Percentiles rank a stretch among this genome's conserved stretches.
Evolutionary conservation across 1,140 invertebrate genomes (phyloP).

Genomic region (Neodiprion fabricii): DNA sequence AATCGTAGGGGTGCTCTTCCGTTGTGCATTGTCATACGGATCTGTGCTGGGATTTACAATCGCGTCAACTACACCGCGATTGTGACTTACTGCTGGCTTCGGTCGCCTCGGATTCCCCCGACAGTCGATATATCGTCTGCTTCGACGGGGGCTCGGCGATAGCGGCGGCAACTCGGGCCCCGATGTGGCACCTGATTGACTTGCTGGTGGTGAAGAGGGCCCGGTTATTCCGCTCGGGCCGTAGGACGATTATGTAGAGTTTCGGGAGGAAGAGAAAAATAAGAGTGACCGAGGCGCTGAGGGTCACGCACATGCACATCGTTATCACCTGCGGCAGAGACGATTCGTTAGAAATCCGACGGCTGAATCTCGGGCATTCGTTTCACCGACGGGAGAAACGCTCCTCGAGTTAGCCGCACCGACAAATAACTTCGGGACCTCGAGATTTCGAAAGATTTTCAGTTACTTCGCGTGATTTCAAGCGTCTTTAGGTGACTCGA

Average conservation of each 20-base stretch:
- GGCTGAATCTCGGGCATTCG: too few relatives aligned
- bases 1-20: too few relatives aligned
- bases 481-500: too few relatives aligned
- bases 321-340: conserved; percentile 65
- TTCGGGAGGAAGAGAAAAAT: conserved; percentile 82
- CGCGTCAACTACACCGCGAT: too few relatives aligned
- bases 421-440: too few relatives aligned
- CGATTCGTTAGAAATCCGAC: too few relatives aligned
- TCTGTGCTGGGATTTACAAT: too few relatives aligned
- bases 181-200: conserved; percentile 81
- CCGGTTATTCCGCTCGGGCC: conserved; percentile 80
- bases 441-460: too few relatives aligned
- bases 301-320: conserved; percentile 73
- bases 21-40: too few relatives aligned
- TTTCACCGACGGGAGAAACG: too few relatives aligned
- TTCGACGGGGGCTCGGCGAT: conserved; percentile 47
- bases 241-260: conserved; percentile 78
- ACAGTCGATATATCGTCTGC: conserved; percentile 37
- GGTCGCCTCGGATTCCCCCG: conserved; percentile 4
- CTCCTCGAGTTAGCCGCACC: too few relatives aligned
- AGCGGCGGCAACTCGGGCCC: conserved; percentile 59
- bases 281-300: conserved; percentile 79
- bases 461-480: too few relatives aligned
- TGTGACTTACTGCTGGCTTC: background rate
- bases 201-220: conserved; percentile 81